These are phyloP conservation scores for Eledona agricola DNA, from an alignment of 2,888 invertebrate genomes.

Conservation along the genomic window DNA sequence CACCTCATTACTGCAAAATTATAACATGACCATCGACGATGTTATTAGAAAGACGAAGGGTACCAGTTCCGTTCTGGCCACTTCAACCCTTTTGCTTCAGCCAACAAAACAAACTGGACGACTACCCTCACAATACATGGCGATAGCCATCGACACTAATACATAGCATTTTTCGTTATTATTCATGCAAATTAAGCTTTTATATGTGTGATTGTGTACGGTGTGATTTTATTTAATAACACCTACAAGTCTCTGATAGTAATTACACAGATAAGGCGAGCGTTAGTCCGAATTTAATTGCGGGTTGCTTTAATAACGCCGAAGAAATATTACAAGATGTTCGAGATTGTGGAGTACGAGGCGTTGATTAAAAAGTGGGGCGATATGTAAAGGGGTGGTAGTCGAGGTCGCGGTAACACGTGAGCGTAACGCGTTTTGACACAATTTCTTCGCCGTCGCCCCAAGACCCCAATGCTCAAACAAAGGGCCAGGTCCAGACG, in stretches of 20 bases:
- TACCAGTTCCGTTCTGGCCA: not conserved
- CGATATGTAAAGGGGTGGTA: no score
- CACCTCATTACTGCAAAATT: no score
- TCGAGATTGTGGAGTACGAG: constrained; percentile 12
- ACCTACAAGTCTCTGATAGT: constrained; percentile 45
- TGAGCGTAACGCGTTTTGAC: no score
- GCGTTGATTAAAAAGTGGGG: constrained; percentile 29
- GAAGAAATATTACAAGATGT: constrained; percentile 29
- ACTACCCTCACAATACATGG: constrained; percentile 47
- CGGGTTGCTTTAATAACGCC: constrained; percentile 28
- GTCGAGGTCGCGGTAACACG: no score
- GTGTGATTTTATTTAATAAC: constrained; percentile 60
- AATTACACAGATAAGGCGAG: constrained; percentile 32
- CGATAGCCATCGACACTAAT: constrained; percentile 58
- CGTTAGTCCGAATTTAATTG: constrained; percentile 31
- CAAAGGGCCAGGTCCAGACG: constrained; percentile 46
- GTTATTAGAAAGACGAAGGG: constrained; percentile 39
- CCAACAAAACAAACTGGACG: constrained; percentile 18
- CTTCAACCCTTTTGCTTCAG: constrained; percentile 7
- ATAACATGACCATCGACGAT: constrained; percentile 25
- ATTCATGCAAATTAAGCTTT: constrained; percentile 60
- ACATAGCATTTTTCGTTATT: constrained; percentile 59
- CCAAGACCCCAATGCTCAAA: no score
- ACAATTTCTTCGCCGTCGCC: no score
- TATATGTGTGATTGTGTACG: constrained; percentile 56